Base-by-base conservation (phyloP, 2,888 invertebrate species). In the Mimachlamys varia region DNA sequence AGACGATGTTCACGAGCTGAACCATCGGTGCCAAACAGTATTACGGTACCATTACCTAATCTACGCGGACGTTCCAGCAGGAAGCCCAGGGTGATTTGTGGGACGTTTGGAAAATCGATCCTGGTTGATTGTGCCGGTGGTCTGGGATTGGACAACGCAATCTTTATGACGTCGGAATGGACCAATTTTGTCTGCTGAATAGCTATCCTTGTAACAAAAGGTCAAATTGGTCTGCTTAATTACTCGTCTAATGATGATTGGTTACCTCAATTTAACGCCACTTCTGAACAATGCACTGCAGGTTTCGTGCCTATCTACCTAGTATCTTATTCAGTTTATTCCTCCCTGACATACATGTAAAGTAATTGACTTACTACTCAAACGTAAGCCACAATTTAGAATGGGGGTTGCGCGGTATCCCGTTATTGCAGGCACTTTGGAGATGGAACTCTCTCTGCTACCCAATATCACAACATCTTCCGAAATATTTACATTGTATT, bases 11-110 rank as follows among this genome's bases (percentile, higher is more conserved):
- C 2, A n/a, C 15, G 76, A 76, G 76, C 53, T 53, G 53, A 53
- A 53, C 22, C 7, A 2, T 12, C 76, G 33, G 76, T 76, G 33
- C 13, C 76, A 76, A 12, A 58, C 19, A 4, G 58, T 58, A 33
- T 76, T 76, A 76, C 27, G 13, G 22, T 12, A 12, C 76, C 76
- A 76, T 76, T 76, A 76, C 76, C 76, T 76, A 76, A 76, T 76
- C 76, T 76, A 15, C 76, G 33, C 76, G 76, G 76, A 76, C 76
- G 53, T 53, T 53, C 53, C 53, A 76, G 27, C 1, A 22, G 76
- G 76, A 58, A 58, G 58, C 53, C 53, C 76, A 33, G 76, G 76
- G 13, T 76, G 76, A 76, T 76, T 76, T 76, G 76, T 76, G 27
- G 33, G 76, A 12, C 76, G 7, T 27, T 33, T 27, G 76, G 76